These are phyloP conservation scores for Ictalurus furcatus DNA, from an alignment of 2,113 vertebrate species.

Conservation along the genomic window DNA sequence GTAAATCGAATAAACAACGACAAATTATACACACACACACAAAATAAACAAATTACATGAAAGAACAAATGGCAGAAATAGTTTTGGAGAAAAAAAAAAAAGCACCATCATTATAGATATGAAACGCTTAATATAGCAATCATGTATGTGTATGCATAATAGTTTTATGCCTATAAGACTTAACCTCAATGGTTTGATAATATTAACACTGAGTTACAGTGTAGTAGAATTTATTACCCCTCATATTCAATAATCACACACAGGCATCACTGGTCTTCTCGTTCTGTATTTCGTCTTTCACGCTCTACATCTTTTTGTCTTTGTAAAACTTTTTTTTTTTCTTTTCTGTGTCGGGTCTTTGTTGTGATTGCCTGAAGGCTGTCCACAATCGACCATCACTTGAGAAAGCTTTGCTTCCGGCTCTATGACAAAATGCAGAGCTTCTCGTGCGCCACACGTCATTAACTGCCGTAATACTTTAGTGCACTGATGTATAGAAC, in stretches of 20 bases:
- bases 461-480: conserved; percentile 74
- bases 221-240: background rate
- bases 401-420: conserved; percentile 61
- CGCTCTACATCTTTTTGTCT: conserved; percentile 6
- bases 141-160: background rate
- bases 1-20: background rate
- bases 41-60: background rate
- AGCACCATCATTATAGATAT: background rate
- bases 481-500: conserved; percentile 73
- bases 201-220: background rate
- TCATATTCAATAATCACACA: background rate
- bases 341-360: conserved; percentile 54
- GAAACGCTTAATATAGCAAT: background rate
- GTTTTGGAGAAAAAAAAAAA: background rate
- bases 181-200: background rate
- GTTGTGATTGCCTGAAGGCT: conserved; percentile 64
- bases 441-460: conserved; percentile 71
- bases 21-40: background rate
- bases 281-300: conserved; percentile 3
- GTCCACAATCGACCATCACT: conserved; percentile 67
- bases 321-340: conserved; percentile 44
- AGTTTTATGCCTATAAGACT: background rate
- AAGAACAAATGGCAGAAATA: background rate
- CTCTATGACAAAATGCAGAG: conserved; percentile 72
- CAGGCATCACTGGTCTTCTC: background rate